Percentiles rank a stretch among this genome's conserved stretches.
Conservation (phyloP, 2,113 vertebrate genomes). For the Petromus typicus region DNA sequence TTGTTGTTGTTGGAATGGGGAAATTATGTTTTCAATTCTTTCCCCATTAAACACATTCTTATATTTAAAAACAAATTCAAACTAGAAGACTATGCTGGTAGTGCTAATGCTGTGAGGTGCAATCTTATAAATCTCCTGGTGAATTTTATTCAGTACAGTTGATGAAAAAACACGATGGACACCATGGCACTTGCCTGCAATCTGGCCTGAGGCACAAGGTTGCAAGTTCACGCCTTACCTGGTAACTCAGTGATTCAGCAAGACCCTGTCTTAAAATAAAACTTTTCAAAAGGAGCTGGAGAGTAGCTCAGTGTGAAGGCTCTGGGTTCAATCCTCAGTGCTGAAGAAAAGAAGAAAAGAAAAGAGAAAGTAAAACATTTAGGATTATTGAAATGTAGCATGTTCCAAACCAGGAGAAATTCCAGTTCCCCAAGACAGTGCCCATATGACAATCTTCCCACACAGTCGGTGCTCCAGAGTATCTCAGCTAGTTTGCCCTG, state of each 20-base stretch:
- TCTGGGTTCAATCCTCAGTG: background rate
- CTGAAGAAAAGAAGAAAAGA: background rate
- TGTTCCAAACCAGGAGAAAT: background rate
- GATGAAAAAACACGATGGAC: background rate
- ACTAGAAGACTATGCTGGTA: background rate
- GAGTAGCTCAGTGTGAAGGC: background rate
- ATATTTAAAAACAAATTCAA: constrained; percentile 35
- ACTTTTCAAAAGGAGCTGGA: background rate
- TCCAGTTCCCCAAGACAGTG: background rate
- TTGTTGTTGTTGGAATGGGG: constrained; percentile 70
- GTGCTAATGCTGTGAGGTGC: background rate
- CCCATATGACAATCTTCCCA: background rate
- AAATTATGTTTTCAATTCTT: constrained; percentile 45
- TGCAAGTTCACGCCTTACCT: background rate
- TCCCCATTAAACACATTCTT: constrained; percentile 25
- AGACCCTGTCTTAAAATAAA: background rate
- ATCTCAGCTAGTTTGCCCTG: background rate
- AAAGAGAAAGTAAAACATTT: background rate
- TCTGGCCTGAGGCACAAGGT: background rate
- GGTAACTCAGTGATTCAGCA: background rate
- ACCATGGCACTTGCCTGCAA: background rate
- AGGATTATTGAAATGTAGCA: background rate
- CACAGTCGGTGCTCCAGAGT: background rate
- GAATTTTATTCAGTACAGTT: constrained; percentile 18
- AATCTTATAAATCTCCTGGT: background rate